phyloP scores from a whole-genome alignment of 2,888 invertebrate genomes.

The Nowickia ferox region DNA sequence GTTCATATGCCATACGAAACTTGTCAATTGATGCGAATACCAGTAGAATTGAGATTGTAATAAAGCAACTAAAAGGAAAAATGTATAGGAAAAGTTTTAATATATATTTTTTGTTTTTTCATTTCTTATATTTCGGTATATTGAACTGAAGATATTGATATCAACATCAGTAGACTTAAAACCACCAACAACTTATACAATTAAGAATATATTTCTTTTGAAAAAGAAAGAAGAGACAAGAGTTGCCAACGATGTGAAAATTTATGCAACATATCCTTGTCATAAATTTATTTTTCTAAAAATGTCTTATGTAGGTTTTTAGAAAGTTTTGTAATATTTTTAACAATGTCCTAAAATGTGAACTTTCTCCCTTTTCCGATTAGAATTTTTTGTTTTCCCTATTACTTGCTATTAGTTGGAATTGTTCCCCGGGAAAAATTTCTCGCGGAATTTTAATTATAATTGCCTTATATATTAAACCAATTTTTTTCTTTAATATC shows the following conservation, averaged over 20 bases:
- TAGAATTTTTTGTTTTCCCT: too few relatives aligned
- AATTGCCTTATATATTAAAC: too few relatives aligned
- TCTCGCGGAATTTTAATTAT: too few relatives aligned
- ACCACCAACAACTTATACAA: slow-evolving; percentile 70
- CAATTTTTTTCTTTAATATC: too few relatives aligned
- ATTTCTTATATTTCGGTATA: slow-evolving; percentile 42
- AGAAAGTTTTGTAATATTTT: too few relatives aligned
- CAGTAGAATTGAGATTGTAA: slow-evolving; percentile 67
- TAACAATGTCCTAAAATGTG: too few relatives aligned
- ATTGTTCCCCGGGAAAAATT: too few relatives aligned
- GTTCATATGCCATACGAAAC: slow-evolving; percentile 66
- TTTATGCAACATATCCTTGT: too few relatives aligned
- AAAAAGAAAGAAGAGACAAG: slow-evolving; percentile 22
- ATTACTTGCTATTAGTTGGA: too few relatives aligned
- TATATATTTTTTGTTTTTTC: slow-evolving; percentile 1
- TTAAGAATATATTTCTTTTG: slow-evolving; percentile 50
- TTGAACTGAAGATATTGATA: slow-evolving; percentile 62
- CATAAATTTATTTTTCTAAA: too few relatives aligned
- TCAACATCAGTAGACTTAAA: slow-evolving; percentile 56
- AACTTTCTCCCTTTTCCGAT: too few relatives aligned
- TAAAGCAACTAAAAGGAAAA: slow-evolving; percentile 35
- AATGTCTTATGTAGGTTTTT: too few relatives aligned
- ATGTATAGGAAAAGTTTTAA: slow-evolving; percentile 27
- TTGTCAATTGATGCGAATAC: slow-evolving; percentile 72
- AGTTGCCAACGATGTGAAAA: slow-evolving; percentile 37